Evolutionary conservation across 64 coral and sea anemone genomes (phyloP), one percentile per base, ranked within the genome.

Genomic region (Montipora efflorescens): DNA sequence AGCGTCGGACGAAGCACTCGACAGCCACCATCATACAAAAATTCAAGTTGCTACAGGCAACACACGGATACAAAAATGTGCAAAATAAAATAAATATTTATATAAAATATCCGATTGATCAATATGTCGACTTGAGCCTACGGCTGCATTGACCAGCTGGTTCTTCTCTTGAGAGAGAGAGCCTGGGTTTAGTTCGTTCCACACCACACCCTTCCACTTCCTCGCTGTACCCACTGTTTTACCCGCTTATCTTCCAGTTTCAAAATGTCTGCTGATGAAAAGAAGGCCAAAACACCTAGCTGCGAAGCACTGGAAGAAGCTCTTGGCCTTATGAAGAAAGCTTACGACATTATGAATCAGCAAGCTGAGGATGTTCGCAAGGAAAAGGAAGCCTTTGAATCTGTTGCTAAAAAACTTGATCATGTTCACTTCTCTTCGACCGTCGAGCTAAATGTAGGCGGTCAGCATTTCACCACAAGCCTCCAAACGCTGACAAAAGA

Each of bases 11-110:
- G 19, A 64, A 76, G 78, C 67, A 78, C 49, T 88, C 67, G 74
- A 81, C 83, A 12, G 48, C 51, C 53, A 77, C 92, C 92, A 88
- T 93, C 76, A 87, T 93, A 75, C 84, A 19, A 79, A 72, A 36
- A 73, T 50, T 58, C 14, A 61, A 76, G 92, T 93, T 93, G 92
- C 92, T 74, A 92, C 25, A 62, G 87, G 92, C 92, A 93, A 93
- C 92, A 66, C 44, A 51, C 57, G 4, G 53, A 11, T 57, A 57
- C 7, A 57, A 57, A 7, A 11, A 7, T 8, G 3, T 57, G 0
- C 1, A 57, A 8, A 11, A 57, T 0, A 57, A 8, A 11, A 57
- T 57, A 57, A 57, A 57, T 11, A 36, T 36, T 36, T 36, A 36
- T 36, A 1, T 36, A 2, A 36, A 36, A 36, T 36, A 36, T 36